Conservation (phyloP, 1,140 invertebrate species). For the Notospermus geniculatus region DNA sequence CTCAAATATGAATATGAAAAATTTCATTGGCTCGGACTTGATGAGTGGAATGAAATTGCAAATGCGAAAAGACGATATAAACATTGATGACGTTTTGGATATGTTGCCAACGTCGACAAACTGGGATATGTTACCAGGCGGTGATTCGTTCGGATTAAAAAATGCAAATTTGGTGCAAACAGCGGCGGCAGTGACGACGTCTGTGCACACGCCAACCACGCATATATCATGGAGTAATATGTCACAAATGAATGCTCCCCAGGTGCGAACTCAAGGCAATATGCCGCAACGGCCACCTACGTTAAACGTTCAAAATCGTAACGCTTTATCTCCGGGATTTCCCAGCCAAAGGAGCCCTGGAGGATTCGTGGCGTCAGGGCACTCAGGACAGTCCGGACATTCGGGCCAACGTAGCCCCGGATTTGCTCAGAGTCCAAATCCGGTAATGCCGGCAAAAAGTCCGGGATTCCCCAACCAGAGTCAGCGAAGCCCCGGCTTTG, state of each 20-base stretch:
- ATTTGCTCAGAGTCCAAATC: slow-evolving; percentile 28
- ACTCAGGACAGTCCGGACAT: too few relatives aligned
- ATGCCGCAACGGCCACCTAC: background rate
- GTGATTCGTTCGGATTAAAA: background rate
- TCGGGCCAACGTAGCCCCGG: slow-evolving; percentile 38
- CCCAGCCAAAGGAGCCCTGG: slow-evolving; percentile 1
- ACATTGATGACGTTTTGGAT: slow-evolving; percentile 6
- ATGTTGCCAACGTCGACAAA: background rate
- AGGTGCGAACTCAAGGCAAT: too few relatives aligned
- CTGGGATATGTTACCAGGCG: background rate
- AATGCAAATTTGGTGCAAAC: background rate
- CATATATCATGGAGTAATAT: slow-evolving; percentile 11
- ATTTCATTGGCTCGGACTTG: background rate
- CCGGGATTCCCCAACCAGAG: slow-evolving; percentile 20
- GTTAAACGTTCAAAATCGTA: slow-evolving; percentile 5
- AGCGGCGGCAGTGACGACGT: background rate
- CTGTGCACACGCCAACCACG: slow-evolving; percentile 3
- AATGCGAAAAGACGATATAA: background rate
- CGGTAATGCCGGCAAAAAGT: slow-evolving; percentile 10
- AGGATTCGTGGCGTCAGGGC: background rate
- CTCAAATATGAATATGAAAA: too few relatives aligned
- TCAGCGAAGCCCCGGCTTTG: slow-evolving; percentile 37
- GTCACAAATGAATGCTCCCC: background rate
- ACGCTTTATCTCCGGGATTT: background rate
- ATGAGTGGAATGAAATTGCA: too few relatives aligned